Conservation (phyloP, 2,888 invertebrate genomes). For the Mellilla xanthometata region DNA sequence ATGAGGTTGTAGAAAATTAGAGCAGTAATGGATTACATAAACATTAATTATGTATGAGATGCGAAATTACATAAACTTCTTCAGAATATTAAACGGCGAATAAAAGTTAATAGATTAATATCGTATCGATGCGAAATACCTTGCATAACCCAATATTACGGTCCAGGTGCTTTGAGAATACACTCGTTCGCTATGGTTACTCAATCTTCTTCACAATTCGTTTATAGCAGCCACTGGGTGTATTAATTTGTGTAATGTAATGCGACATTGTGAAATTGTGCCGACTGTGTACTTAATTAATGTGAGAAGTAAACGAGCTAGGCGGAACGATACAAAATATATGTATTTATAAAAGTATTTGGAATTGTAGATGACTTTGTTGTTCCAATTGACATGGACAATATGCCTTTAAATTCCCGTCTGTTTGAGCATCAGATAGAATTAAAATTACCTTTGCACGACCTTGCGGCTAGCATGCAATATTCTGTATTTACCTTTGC, state of each 20-base stretch:
- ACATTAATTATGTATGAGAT: slow-evolving; percentile 13
- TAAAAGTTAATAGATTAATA: slow-evolving; percentile 30
- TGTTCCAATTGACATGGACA: background rate
- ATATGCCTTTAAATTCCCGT: background rate
- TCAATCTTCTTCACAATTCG: slow-evolving; percentile 54
- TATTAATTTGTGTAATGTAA: slow-evolving; percentile 43
- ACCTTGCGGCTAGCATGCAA: slow-evolving; percentile 17
- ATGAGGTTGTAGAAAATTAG: background rate
- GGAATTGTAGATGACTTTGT: background rate
- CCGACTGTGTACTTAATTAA: slow-evolving; percentile 29
- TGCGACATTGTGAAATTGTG: slow-evolving; percentile 40
- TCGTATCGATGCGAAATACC: slow-evolving; percentile 36
- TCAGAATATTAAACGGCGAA: slow-evolving; percentile 6
- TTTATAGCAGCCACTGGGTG: slow-evolving; percentile 45
- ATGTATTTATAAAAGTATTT: background rate
- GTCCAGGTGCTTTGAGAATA: slow-evolving; percentile 57
- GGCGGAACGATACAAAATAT: too few relatives aligned
- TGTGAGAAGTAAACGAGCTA: slow-evolving; percentile 24
- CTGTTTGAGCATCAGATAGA: slow-evolving; percentile 2
- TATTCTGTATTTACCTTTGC: background rate
- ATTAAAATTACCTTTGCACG: slow-evolving; percentile 14
- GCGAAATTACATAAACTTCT: slow-evolving; percentile 22
- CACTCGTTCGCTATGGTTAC: slow-evolving; percentile 41
- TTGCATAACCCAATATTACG: slow-evolving; percentile 54
- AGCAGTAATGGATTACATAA: slow-evolving; percentile 13